Evolutionary conservation across 2,797 vertebrate genomes (phyloP).

Genomic region (Pelochelys cantorii): DNA sequence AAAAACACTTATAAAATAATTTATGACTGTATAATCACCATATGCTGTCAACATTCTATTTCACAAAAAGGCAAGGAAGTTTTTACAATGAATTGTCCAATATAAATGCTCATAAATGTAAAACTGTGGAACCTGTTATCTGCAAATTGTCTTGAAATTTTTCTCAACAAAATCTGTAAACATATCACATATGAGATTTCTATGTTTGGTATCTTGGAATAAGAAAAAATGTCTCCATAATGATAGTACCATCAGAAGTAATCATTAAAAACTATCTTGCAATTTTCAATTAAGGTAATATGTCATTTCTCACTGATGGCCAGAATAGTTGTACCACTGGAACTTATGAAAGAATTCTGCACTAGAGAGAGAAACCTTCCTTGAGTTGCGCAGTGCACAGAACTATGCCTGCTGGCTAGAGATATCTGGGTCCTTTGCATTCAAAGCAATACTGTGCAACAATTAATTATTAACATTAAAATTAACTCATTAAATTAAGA

Average conservation of each 20-base stretch:
- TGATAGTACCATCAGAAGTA: neutral
- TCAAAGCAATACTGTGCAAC: neutral
- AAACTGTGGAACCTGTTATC: neutral
- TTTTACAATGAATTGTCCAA: neutral
- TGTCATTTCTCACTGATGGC: neutral
- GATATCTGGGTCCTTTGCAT: accelerated
- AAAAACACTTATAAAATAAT: neutral
- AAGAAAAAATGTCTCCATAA: neutral
- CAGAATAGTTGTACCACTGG: neutral
- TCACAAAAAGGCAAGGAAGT: neutral
- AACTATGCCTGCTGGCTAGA: neutral
- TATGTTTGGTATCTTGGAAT: neutral
- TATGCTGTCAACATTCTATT: neutral
- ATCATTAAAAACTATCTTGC: neutral
- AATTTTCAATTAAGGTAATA: neutral
- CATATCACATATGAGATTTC: neutral
- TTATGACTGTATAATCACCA: neutral
- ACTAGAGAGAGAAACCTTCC: neutral
- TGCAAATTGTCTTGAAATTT: neutral
- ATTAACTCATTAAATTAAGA: neutral
- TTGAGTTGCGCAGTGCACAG: neutral
- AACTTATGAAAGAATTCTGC: neutral
- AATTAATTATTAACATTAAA: neutral
- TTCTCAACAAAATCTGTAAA: neutral
- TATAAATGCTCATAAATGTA: neutral